phyloP scores from a whole-genome alignment of 2,888 invertebrate species.

The Idaea aversata region DNA sequence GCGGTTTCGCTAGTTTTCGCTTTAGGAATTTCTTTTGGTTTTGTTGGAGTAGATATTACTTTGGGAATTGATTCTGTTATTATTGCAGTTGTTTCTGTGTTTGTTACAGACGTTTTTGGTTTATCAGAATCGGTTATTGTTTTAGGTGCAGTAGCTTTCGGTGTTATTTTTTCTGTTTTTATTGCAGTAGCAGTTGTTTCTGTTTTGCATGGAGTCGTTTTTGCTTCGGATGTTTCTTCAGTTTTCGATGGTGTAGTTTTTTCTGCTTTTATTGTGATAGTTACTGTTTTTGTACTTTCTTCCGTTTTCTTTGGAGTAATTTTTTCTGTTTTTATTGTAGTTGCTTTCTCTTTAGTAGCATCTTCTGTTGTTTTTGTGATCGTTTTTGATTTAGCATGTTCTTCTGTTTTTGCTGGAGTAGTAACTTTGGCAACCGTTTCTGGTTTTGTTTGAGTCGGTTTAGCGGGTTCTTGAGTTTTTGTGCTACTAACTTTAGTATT shows the following conservation, averaged over 20 bases:
- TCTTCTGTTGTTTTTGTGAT: not conserved
- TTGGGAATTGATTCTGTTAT: not conserved
- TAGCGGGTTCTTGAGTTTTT: not conserved
- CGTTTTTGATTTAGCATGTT: not conserved
- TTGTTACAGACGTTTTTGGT: too few relatives aligned
- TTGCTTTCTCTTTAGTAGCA: conserved; percentile 9
- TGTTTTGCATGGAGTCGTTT: not conserved
- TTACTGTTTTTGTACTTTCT: not conserved
- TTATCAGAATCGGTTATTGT: not conserved
- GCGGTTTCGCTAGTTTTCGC: conserved; percentile 2
- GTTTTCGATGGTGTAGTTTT: conserved; percentile 6
- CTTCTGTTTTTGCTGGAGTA: not conserved
- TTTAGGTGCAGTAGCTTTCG: not conserved
- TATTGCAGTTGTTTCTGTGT: not conserved
- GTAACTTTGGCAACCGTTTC: not conserved
- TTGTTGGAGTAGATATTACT: conserved; percentile 7
- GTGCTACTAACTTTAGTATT: not conserved
- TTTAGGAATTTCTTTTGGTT: not conserved
- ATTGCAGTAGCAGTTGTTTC: not conserved
- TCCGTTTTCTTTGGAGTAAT: conserved; percentile 6
- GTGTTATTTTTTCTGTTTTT: not conserved
- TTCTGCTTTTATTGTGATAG: conserved; percentile 7
- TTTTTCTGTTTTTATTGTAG: conserved; percentile 11
- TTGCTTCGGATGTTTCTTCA: conserved; percentile 9
- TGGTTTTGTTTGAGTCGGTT: not conserved